A percentile compares a stretch with the other conserved stretches of the same genome.
Conservation (phyloP, 2,113 vertebrate species). For the Oreochromis aureus region DNA sequence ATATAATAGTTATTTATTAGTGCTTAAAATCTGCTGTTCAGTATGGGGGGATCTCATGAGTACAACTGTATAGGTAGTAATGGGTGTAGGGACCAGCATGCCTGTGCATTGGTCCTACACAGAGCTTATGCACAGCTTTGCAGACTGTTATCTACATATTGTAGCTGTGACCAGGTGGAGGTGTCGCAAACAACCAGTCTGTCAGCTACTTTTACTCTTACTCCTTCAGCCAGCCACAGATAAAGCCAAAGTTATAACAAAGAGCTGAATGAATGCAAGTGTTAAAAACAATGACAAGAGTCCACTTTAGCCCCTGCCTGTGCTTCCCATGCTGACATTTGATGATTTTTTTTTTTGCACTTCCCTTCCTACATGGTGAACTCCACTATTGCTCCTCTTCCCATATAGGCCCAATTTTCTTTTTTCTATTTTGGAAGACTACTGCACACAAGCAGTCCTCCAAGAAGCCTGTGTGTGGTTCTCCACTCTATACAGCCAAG, state of each 20-base stretch:
- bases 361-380: not conserved
- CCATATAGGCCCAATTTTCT: not conserved
- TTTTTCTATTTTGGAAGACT: not conserved
- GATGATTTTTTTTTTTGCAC: not conserved
- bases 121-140: not conserved
- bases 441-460: not conserved
- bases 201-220: not conserved
- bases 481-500: not conserved
- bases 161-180: not conserved
- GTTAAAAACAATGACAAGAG: not conserved
- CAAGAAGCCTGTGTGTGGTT: not conserved
- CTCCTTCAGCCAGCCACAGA: not conserved
- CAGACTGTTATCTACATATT: not conserved
- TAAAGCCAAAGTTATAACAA: not conserved
- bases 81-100: not conserved
- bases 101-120: not conserved
- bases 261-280: not conserved
- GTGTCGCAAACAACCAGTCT: not conserved
- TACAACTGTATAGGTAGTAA: not conserved
- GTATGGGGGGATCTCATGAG: not conserved
- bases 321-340: not conserved
- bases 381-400: not conserved
- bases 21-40: not conserved
- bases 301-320: not conserved
- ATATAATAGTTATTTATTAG: not conserved